Evolutionary conservation across 2,797 vertebrate genomes (phyloP), one percentile per base, ranked within the genome.

Genomic region (Fundulus diaphanus): DNA sequence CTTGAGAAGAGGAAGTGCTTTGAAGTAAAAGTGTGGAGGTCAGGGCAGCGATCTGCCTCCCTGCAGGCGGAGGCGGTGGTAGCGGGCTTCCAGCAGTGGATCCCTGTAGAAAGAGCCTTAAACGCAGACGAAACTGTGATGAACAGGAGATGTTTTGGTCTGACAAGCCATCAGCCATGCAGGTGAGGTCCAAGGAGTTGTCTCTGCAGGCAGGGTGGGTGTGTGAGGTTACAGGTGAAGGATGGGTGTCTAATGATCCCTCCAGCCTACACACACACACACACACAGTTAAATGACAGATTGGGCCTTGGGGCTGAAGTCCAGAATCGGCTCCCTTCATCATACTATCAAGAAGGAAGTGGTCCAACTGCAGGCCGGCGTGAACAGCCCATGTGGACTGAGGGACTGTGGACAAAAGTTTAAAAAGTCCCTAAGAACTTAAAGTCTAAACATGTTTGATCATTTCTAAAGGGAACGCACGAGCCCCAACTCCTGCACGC

Each of bases 1-100:
- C 89, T 90, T 82, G 81, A 89, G 81, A 35, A 79, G 81, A 90
- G 92, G 90, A 92, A 90, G 87, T 75, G 42, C 73, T 93, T 92
- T 92, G 82, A 90, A 89, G 78, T 86, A 13, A 54, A 79, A 0
- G 77, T 42, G 70, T 46, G 71, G 67, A 69, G 59, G 69, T 74
- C 73, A 66, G 35, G 59, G 70, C 27, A 56, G 49, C 73, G 70
- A 66, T 79, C 46, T 22, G 12, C 56, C n/a, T 35, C 68, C 52
- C 90, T 18, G 67, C 68, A 83, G 90, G 89, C 84, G 81, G 16
- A 49, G 29, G 68, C 24, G 22, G 33, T 4, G 52, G 74, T 70
- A 24, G 73, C 68, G 72, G 16, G 69, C 68, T 57, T 54, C 85
- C 86, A 74, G 76, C 73, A 24, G 72, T 68, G 74, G 76, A 76